These are phyloP conservation scores for Eutrigla gurnardus DNA, from an alignment of 2,797 vertebrate genomes.

Conservation along the genomic window DNA sequence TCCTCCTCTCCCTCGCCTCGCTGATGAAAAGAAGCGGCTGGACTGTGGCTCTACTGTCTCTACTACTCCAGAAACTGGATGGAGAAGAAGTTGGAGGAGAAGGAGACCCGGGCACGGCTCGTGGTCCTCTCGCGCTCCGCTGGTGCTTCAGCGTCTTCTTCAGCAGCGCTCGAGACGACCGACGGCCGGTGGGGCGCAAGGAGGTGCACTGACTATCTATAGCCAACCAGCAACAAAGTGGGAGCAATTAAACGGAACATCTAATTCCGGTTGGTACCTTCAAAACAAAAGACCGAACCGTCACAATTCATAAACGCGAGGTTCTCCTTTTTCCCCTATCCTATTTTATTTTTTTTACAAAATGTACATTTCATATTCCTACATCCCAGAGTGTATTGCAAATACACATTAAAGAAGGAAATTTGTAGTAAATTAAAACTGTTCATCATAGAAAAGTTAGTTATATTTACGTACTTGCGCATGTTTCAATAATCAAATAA, in stretches of 20 bases:
- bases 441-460: neutral
- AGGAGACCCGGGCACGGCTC: constrained; percentile 20
- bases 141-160: constrained; percentile 38
- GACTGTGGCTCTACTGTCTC: constrained; percentile 27
- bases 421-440: neutral
- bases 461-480: neutral
- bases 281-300: constrained; percentile 54
- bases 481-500: neutral
- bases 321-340: neutral
- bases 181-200: constrained; percentile 57
- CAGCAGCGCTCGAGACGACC: constrained; percentile 57
- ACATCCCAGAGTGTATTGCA: neutral
- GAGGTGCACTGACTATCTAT: constrained; percentile 61
- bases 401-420: neutral
- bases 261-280: constrained; percentile 44
- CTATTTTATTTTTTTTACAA: neutral
- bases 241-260: neutral
- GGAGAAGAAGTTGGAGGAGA: neutral
- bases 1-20: constrained; percentile 66
- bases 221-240: constrained; percentile 26
- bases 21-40: constrained; percentile 37
- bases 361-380: neutral
- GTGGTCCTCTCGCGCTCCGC: constrained; percentile 35
- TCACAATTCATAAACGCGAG: neutral
- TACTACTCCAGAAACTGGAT: constrained; percentile 19